Evolutionary conservation across 2,113 vertebrate species (phyloP), one percentile per base, ranked within the genome.

Genomic region (Tetraodon nigroviridis): DNA sequence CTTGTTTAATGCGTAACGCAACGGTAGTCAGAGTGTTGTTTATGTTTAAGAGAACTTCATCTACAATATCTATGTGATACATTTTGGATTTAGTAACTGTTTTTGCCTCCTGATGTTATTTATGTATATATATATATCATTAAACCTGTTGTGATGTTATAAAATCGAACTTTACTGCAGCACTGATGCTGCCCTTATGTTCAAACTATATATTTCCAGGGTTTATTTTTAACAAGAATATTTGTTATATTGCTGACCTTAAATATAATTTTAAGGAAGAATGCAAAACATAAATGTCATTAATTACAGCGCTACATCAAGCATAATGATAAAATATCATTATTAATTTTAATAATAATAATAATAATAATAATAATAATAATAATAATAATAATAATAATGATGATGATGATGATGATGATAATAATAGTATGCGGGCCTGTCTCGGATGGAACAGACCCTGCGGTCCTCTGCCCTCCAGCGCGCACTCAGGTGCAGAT

Each of bases 401-500:
- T 40, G 60, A 46, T 51, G 55, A 50, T 50, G 37, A 45, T 19
- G 6, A 10, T 17, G 4, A 46, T 45, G n/a, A n/a, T 45, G 6
- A n/a, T 45, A 17, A 17, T 45, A 45, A 45, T 45, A 45, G 2
- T 5, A 21, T 21, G 41, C 51, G 84, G 79, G 84, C 78, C 86
- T 81, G 73, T 72, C 76, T 42, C 55, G 32, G 7, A 11, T 37
- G 32, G 32, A 37, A 37, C 32, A 37, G 32, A 37, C 32, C 32
- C 29, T 24, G 5, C 32, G 32, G 32, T 37, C 32, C 32, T 12
- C 32, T 37, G 24, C 32, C 32, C 8, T 12, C 32, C 32, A 37
- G 32, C 32, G 11, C 32, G 11, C 32, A 12, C 79, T 64, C 69
- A 84, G 85, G 85, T 78, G 73, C 85, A 80, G 77, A 76, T 85